These are phyloP conservation scores for Bryconaethiops microstoma DNA, from an alignment of 2,797 vertebrate species.

Conservation along the genomic window DNA sequence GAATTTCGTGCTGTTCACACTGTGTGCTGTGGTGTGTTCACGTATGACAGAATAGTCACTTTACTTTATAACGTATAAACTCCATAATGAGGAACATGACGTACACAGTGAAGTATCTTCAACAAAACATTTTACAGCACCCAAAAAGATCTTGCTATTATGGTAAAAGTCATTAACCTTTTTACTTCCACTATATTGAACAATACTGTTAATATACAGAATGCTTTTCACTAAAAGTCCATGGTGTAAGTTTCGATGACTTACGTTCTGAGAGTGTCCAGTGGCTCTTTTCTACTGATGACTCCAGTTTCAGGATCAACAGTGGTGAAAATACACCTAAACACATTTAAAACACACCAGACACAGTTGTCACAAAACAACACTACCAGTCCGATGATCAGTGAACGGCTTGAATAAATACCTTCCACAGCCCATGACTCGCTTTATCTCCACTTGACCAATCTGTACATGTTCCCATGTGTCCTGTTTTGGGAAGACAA, in stretches of 20 bases:
- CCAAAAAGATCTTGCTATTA: too few species aligned
- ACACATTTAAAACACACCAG: slow-evolving; percentile 13
- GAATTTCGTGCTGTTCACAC: too few species aligned
- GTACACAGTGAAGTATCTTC: too few species aligned
- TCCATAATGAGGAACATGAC: too few species aligned
- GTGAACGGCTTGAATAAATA: slow-evolving; percentile 52
- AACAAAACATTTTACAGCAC: too few species aligned
- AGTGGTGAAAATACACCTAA: slow-evolving; percentile 90
- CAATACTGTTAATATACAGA: too few species aligned
- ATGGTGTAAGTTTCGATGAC: neutral
- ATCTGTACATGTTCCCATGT: slow-evolving; percentile 89
- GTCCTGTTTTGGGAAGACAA: slow-evolving; percentile 76
- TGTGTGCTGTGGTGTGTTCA: too few species aligned
- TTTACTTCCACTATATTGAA: too few species aligned
- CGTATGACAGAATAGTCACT: too few species aligned
- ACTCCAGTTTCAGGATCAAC: slow-evolving; percentile 89
- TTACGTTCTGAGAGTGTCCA: slow-evolving; percentile 90
- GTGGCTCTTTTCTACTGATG: slow-evolving; percentile 85
- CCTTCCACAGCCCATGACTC: slow-evolving; percentile 87
- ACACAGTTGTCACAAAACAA: neutral
- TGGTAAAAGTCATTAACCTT: too few species aligned
- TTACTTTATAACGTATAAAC: too few species aligned
- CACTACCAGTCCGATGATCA: neutral
- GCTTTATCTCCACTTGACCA: slow-evolving; percentile 82
- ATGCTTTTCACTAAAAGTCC: too few species aligned